phyloP scores from a whole-genome alignment of 2,888 invertebrate genomes.

The Chloroclysta siterata region DNA sequence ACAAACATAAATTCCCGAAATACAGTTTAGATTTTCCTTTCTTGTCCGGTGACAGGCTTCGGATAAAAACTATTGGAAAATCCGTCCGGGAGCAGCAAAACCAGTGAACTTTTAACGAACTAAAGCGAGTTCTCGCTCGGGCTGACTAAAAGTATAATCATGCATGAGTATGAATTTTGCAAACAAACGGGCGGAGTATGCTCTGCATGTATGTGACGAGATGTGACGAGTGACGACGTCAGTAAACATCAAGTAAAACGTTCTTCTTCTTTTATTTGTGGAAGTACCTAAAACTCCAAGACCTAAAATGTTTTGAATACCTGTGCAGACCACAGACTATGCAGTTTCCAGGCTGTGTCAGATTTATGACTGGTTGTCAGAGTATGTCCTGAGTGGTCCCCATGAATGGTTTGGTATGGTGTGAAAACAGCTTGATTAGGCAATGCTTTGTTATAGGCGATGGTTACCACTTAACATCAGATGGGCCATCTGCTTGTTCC shows the following conservation, averaged over 20 bases:
- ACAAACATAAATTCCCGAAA: slow-evolving; percentile 8
- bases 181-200: slow-evolving; percentile 8
- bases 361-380: too few relatives aligned
- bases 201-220: slow-evolving; percentile 13
- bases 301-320: slow-evolving; percentile 7
- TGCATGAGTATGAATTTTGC: slow-evolving; percentile 21
- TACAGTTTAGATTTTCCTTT: slow-evolving; percentile 15
- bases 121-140: slow-evolving; percentile 4
- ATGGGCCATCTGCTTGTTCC: too few relatives aligned
- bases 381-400: too few relatives aligned
- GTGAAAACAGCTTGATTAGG: too few relatives aligned
- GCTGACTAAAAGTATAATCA: slow-evolving; percentile 17
- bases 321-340: background rate
- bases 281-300: too few relatives aligned
- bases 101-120: slow-evolving; percentile 16
- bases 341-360: too few relatives aligned
- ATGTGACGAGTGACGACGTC: slow-evolving; percentile 19
- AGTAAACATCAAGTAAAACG: too few relatives aligned
- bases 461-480: too few relatives aligned
- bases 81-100: slow-evolving; percentile 1
- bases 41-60: slow-evolving; percentile 14
- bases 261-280: too few relatives aligned
- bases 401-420: too few relatives aligned
- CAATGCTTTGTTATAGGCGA: too few relatives aligned
- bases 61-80: slow-evolving; percentile 22